Percentiles rank a stretch among this genome's conserved stretches.
Evolutionary conservation across 2,888 invertebrate species (phyloP).

Genomic region (Andrena fulva): DNA sequence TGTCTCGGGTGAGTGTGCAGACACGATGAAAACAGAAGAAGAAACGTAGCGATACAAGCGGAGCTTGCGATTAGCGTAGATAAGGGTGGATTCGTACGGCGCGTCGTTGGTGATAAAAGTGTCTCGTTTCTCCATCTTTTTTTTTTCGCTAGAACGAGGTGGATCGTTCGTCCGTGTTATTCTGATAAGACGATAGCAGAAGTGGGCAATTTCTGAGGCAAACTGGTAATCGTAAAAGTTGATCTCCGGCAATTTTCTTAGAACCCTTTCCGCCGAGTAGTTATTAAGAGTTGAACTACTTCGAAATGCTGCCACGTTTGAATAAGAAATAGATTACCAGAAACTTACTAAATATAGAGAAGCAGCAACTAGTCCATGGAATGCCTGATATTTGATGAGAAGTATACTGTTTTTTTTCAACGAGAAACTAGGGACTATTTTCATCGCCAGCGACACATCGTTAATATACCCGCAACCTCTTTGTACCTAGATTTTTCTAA

Average conservation of each 20-base stretch:
- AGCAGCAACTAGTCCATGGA: background rate
- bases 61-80: constrained; percentile 38
- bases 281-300: background rate
- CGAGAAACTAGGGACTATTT: background rate
- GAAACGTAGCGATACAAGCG: constrained; percentile 18
- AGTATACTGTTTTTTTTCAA: background rate
- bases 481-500: constrained; percentile 11
- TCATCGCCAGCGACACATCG: constrained; percentile 9
- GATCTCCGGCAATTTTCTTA: background rate
- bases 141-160: background rate
- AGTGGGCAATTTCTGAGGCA: background rate
- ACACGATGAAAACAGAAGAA: constrained; percentile 8
- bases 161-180: background rate
- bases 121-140: background rate
- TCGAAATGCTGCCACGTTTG: background rate
- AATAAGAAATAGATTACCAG: too few relatives aligned
- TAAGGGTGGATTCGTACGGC: constrained; percentile 18
- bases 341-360: too few relatives aligned
- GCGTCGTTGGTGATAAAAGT: constrained; percentile 35
- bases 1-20: constrained; percentile 54
- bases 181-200: background rate
- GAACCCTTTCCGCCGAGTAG: background rate
- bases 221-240: background rate
- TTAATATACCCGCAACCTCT: constrained; percentile 4
- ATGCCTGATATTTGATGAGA: background rate